Evolutionary conservation across 2,888 invertebrate species (phyloP), one percentile per base, ranked within the genome.

Genomic region (Schizaphis graminum): DNA sequence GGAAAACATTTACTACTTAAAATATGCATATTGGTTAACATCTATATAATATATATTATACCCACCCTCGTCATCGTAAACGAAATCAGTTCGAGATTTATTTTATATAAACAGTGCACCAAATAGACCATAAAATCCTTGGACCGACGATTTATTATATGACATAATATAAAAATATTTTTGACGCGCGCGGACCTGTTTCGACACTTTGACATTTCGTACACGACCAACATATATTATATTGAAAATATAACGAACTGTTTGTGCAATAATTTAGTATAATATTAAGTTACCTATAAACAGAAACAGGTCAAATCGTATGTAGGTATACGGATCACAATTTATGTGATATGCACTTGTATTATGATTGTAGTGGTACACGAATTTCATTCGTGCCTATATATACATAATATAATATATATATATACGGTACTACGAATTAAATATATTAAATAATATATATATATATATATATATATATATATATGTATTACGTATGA

Each of bases 221-320:
- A 67, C 67, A 67, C 67, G 67, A 67, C 67, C n/a, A 16, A n/a
- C 13, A 13, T 67, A 67, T 26, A 61, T 61, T 61, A 11, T 61
- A 67, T 67, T 67, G 67, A 67, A 67, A 67, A 67, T n/a, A 67
- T 67, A 67, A n/a, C 67, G 67, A 57, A 41, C 26, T 26, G 26
- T 89, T 28, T 41, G 41, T 57, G 89, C 56, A 89, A 89, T 13
- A 41, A 26, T 41, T 56, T 26, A 26, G 26, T 47, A 85, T 21
- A 44, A 47, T 44, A 49, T 49, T 49, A n/a, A n/a, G 53, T 53
- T 21, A 47, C 28, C 57, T 44, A 57, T 61, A 47, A 21, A 28
- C 16, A n/a, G 44, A 89, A 89, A 89, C 47, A 67, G 61, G 89
- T 89, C 47, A 61, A 89, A 89, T 44, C 26, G 41, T 84, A 24